Percentiles rank a stretch among this genome's conserved stretches.
phyloP scores from a whole-genome alignment of 2,888 invertebrate genomes.

The Platycheirus albimanus region DNA sequence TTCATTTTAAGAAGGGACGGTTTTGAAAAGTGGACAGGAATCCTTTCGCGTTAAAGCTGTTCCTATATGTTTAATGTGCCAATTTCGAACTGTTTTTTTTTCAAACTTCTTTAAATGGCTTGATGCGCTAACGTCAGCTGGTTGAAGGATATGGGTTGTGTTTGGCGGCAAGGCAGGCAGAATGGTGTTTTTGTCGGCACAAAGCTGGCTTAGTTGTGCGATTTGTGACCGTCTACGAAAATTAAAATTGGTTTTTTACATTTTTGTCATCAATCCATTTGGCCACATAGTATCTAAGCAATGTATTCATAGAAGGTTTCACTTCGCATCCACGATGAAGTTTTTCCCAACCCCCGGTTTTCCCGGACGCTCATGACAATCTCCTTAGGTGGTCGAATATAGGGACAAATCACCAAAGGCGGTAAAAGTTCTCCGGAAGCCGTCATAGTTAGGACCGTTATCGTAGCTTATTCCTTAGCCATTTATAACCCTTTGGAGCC shows the following conservation, averaged over 20 bases:
- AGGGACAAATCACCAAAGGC: constrained; percentile 15
- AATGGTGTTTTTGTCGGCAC: not conserved
- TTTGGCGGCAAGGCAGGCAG: not conserved
- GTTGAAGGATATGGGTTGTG: not conserved
- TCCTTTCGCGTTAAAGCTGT: not conserved
- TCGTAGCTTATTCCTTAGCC: constrained; percentile 11
- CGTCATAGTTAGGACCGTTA: constrained; percentile 11
- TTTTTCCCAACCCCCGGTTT: constrained; percentile 11
- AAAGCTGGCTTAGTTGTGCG: not conserved
- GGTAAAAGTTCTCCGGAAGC: constrained; percentile 10
- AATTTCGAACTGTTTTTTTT: too few species aligned
- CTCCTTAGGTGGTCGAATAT: constrained; percentile 10
- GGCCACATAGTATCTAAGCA: constrained; percentile 14
- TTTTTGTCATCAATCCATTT: constrained; percentile 13
- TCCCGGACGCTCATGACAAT: constrained; percentile 6
- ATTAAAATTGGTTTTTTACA: not conserved
- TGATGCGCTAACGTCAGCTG: not conserved
- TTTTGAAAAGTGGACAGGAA: not conserved
- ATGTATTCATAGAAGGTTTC: constrained; percentile 27
- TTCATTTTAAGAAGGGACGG: not conserved
- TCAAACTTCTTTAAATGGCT: not conserved
- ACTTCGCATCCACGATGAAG: constrained; percentile 7
- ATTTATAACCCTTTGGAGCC: constrained; percentile 38
- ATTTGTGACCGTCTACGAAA: constrained; percentile 12
- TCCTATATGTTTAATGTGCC: not conserved